Evolutionary conservation across 2,113 vertebrate genomes (phyloP).

Genomic region (Engraulis encrasicolus): DNA sequence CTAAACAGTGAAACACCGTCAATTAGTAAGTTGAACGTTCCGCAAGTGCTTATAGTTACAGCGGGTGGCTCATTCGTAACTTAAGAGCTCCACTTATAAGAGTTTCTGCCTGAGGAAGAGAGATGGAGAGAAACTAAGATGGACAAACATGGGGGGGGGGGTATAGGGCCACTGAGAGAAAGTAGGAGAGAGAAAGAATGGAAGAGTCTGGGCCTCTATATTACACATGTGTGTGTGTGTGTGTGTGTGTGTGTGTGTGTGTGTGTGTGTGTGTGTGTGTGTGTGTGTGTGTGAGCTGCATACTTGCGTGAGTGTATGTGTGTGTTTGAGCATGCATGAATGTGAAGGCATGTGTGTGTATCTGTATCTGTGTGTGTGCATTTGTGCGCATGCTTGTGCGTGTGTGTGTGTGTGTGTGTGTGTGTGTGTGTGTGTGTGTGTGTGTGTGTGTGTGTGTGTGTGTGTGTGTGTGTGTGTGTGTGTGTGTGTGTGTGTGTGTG

Average conservation of each 20-base stretch:
- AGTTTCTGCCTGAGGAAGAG: not conserved
- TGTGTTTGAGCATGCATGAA: not conserved
- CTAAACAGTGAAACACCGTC: not conserved
- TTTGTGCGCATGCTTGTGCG: not conserved
- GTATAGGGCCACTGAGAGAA: not conserved
- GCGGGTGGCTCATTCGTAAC: not conserved
- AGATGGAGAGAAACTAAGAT: not conserved
- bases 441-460: not conserved
- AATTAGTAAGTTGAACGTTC: not conserved
- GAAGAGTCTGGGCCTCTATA: too few relatives aligned
- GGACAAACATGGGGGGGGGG: not conserved
- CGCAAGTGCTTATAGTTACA: not conserved
- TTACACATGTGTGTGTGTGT: conserved; percentile 9
- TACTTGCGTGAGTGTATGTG: not conserved
- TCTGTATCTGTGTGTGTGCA: not conserved
- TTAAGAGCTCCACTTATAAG: not conserved
- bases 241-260: not conserved
- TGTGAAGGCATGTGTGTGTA: not conserved
- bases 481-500: conserved; percentile 8
- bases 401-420: not conserved
- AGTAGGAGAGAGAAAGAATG: not conserved
- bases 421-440: conserved; percentile 6
- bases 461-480: not conserved
- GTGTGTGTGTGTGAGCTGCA: not conserved
- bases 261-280: not conserved